Base-by-base conservation (phyloP, 92 coral and sea anemone species). In the Pocillopora grandis region DNA sequence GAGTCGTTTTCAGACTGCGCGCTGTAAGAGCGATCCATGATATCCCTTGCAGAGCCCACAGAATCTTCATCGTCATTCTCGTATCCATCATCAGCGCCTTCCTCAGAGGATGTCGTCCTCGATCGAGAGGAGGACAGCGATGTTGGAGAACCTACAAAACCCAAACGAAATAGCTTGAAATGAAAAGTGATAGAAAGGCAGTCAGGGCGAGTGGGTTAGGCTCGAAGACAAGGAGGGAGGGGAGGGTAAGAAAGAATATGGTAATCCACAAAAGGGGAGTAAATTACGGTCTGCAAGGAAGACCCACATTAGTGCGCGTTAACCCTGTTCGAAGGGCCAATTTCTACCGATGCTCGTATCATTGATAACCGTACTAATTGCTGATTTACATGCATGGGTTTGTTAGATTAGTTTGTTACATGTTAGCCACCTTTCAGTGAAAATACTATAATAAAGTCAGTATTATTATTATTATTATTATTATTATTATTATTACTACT, bases 21-120 rank as follows among this genome's bases (percentile, higher is more conserved):
- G 80, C 91, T 91, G 78, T 74, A 64, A 13, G 87, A 56, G 20
- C 80, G 90, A 58, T 57, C 80, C 61, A 85, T 72, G 71, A 94
- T 84, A 66, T 85, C 76, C 16, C 87, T 94, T 9, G 75, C 77
- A 13, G 87, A 76, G 79, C 90, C 95, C n/a, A 89, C 55, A 81
- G 89, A 85, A 19, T 75, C 97, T n/a, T 74, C 74, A 35, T 87
- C 93, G 16, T 57, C 69, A 9, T 79, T 88, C 12, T 83, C 90
- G 11, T 72, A 66, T 12, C 62, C 23, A 21, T 80, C 79, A 14
- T 76, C 89, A 73, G 75, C 74, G 19, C 84, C 71, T 73, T 42
- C 42, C 59, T 71, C 76, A 14, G 82, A 78, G 57, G 48, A 52
- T 61, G 86, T 31, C 13, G 13, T 27, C 31, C 76, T n/a, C 66